Evolutionary conservation across 2,888 invertebrate genomes (phyloP).

Genomic region (Pycnomerus fuliginosus): DNA sequence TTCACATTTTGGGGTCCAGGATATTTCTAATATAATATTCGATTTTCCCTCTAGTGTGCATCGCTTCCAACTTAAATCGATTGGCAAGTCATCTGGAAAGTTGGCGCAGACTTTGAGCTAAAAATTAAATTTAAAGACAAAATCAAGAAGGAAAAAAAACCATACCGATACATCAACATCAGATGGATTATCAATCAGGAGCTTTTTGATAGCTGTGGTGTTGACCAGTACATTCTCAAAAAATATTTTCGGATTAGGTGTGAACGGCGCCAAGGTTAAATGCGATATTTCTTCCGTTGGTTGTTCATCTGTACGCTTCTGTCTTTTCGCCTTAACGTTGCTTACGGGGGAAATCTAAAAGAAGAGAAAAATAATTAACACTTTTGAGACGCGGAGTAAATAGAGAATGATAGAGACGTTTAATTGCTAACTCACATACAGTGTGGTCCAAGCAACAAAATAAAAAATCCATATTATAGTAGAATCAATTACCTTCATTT

Average conservation of each 20-base stretch:
- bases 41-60: slow-evolving; percentile 58
- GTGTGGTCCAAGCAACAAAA: too few species aligned
- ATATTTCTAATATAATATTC: slow-evolving; percentile 58
- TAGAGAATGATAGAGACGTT: too few species aligned
- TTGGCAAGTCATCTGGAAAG: slow-evolving; percentile 57
- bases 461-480: too few species aligned
- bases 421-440: too few species aligned
- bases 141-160: slow-evolving; percentile 31
- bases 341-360: slow-evolving; percentile 14
- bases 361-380: too few species aligned
- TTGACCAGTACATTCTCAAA: slow-evolving; percentile 67
- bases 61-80: slow-evolving; percentile 60
- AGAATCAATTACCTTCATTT: too few species aligned
- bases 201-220: slow-evolving; percentile 55
- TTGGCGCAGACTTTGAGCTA: slow-evolving; percentile 26
- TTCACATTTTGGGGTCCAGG: slow-evolving; percentile 64
- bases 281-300: slow-evolving; percentile 56
- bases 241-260: slow-evolving; percentile 63
- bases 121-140: not conserved
- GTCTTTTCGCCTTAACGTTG: slow-evolving; percentile 2
- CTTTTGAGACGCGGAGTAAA: too few species aligned
- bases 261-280: slow-evolving; percentile 66
- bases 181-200: slow-evolving; percentile 63
- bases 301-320: too few species aligned
- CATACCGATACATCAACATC: slow-evolving; percentile 52